phyloP scores from a whole-genome alignment of 2,113 vertebrate species.

The Aepyceros melampus region DNA sequence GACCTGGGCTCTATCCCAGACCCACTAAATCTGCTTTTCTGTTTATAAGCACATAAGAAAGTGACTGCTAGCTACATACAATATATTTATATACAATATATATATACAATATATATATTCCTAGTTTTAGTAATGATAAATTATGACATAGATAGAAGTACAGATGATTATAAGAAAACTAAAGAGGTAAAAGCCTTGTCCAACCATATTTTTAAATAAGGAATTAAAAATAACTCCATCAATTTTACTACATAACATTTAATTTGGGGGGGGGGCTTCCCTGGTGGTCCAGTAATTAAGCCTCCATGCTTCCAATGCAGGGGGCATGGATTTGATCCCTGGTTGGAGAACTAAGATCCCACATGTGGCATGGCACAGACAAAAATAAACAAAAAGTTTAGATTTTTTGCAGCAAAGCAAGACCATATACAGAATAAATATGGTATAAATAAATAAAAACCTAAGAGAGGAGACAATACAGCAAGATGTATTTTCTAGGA shows the following conservation, averaged over 20 bases:
- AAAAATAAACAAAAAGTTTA: not conserved
- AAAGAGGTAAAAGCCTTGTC: not conserved
- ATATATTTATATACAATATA: not conserved
- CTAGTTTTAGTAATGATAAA: constrained; percentile 12
- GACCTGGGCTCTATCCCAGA: not conserved
- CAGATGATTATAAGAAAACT: not conserved
- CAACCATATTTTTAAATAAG: constrained; percentile 6
- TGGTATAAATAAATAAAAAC: not conserved
- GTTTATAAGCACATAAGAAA: constrained; percentile 10
- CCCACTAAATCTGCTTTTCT: constrained; percentile 19
- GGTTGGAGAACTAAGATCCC: not conserved
- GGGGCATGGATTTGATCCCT: not conserved
- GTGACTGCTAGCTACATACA: not conserved
- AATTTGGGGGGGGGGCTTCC: not conserved
- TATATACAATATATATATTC: not conserved
- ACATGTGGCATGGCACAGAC: not conserved
- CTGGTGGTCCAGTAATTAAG: not conserved
- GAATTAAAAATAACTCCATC: not conserved
- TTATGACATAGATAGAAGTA: not conserved
- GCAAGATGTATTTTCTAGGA: not conserved
- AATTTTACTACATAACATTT: not conserved
- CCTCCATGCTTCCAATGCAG: not conserved
- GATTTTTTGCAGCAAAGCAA: constrained; percentile 1
- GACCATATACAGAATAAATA: not conserved
- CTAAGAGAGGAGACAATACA: not conserved